phyloP scores from a whole-genome alignment of 37 sponge, comb jelly and placozoan species.

The Cladorhizidae sp. region DNA sequence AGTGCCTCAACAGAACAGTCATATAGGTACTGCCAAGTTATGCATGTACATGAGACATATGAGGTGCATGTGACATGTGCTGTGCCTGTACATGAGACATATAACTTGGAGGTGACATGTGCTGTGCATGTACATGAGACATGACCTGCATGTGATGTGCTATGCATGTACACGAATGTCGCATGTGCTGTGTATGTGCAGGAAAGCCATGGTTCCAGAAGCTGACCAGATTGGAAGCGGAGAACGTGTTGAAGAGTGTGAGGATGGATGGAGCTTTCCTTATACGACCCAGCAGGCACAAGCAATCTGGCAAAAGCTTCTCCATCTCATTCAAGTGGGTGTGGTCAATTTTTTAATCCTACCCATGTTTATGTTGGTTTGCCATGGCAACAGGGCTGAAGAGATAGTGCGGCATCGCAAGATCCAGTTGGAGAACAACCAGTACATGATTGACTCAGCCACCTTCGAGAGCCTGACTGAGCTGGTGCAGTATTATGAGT shows the following conservation, averaged over 20 bases:
- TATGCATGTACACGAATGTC: no score
- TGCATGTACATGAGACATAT: no score
- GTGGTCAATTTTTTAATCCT: not conserved
- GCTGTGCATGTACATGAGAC: no score
- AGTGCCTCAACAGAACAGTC: constrained; percentile 72
- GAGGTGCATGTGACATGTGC: no score
- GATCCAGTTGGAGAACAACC: constrained; percentile 69
- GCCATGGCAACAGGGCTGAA: constrained; percentile 66
- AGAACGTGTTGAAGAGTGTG: constrained; percentile 91
- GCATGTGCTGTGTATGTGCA: no score
- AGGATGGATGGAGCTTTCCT: constrained; percentile 96
- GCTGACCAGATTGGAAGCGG: constrained; percentile 77
- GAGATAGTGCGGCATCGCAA: constrained; percentile 88
- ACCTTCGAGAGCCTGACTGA: constrained; percentile 94
- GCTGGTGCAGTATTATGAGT: constrained; percentile 91
- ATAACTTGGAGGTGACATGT: no score
- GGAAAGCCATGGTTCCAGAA: constrained; percentile 80
- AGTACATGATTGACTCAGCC: constrained; percentile 92
- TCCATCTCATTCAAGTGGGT: constrained; percentile 89
- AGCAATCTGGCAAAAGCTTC: constrained; percentile 36
- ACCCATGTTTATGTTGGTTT: not conserved
- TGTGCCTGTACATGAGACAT: no score
- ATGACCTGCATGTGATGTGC: no score
- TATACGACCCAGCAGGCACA: constrained; percentile 68
- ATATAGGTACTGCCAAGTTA: constrained; percentile 39